Evolutionary conservation across 2,888 invertebrate genomes (phyloP).

Genomic region (Dasypogon diadema): DNA sequence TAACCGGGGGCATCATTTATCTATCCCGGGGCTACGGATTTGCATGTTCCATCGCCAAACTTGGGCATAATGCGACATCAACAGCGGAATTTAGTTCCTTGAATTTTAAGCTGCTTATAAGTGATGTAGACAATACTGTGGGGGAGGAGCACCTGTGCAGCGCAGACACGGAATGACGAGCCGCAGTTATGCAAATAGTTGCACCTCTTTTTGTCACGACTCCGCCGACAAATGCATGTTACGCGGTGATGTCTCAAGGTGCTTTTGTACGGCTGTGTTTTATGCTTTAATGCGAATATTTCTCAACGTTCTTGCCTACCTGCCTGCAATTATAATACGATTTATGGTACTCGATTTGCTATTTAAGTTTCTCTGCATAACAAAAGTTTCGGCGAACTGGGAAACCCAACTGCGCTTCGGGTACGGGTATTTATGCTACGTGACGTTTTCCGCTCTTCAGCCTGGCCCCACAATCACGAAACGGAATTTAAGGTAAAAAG

Average conservation of each 20-base stretch:
- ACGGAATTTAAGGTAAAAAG: too few species aligned
- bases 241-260: constrained; percentile 35
- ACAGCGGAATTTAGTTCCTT: constrained; percentile 46
- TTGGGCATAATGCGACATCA: constrained; percentile 45
- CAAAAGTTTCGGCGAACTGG: constrained; percentile 27
- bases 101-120: constrained; percentile 45
- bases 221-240: constrained; percentile 29
- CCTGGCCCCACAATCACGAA: too few species aligned
- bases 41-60: constrained; percentile 42
- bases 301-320: constrained; percentile 23
- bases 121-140: neutral
- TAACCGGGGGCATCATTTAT: constrained; percentile 41
- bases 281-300: constrained; percentile 44
- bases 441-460: too few species aligned
- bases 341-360: constrained; percentile 39
- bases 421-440: too few species aligned
- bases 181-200: constrained; percentile 44
- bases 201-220: constrained; percentile 46
- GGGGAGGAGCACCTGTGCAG: neutral
- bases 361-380: constrained; percentile 20
- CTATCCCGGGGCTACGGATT: constrained; percentile 38
- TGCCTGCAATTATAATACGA: constrained; percentile 44
- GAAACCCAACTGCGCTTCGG: constrained; percentile 13
- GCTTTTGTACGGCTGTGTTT: constrained; percentile 47
- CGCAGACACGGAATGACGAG: constrained; percentile 34